A percentile compares a stretch with the other conserved stretches of the same genome.
phyloP scores from a whole-genome alignment of 1,140 invertebrate species.

The Oncopeltus fasciatus region DNA sequence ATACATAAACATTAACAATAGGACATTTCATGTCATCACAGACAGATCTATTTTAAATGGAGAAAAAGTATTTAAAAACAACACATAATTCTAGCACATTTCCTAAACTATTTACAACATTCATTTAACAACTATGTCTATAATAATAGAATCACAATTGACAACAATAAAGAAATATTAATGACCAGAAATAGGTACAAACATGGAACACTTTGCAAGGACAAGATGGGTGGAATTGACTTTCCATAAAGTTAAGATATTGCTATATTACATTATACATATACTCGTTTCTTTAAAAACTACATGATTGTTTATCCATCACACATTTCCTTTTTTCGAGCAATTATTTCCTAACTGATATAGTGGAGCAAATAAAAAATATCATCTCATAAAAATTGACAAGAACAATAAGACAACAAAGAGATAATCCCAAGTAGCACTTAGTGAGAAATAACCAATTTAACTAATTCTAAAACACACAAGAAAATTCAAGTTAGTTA shows the following conservation, averaged over 20 bases:
- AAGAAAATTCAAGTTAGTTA: no score
- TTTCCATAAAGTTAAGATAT: conserved; percentile 7
- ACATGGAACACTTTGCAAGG: conserved; percentile 10
- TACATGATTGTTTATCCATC: conserved; percentile 9
- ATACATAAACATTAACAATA: conserved; percentile 14
- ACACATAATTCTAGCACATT: conserved; percentile 1
- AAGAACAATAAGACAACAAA: not conserved
- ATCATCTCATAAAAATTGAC: not conserved
- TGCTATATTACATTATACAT: not conserved
- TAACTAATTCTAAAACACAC: no score
- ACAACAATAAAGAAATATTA: conserved; percentile 12
- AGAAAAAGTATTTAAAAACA: conserved; percentile 3
- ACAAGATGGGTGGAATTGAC: conserved; percentile 8
- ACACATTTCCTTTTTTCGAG: conserved; percentile 9
- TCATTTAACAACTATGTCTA: conserved; percentile 11
- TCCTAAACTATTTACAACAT: conserved; percentile 13
- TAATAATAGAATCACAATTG: conserved; percentile 13
- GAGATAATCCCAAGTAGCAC: not conserved
- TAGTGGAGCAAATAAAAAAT: not conserved
- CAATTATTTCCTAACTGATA: conserved; percentile 2
- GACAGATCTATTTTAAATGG: conserved; percentile 13
- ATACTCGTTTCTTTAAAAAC: not conserved
- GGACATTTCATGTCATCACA: conserved; percentile 18
- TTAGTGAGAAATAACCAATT: not conserved
- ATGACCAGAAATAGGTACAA: conserved; percentile 2